Base-by-base conservation (phyloP, 2,888 invertebrate species). In the Notodonta dromedarius region DNA sequence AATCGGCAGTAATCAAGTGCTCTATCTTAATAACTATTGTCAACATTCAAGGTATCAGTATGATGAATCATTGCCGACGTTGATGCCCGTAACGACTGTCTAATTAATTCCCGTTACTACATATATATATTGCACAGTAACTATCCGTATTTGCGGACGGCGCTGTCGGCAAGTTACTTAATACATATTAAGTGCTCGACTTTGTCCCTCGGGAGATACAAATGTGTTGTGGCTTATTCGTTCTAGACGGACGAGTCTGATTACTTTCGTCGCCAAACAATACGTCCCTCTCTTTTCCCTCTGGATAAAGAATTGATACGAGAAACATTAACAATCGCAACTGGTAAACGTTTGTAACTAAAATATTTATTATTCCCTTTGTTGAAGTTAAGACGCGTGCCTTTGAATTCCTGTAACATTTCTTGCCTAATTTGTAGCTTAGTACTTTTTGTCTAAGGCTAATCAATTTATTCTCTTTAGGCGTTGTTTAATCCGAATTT, bases 131-230 rank as follows among this genome's bases (percentile, higher is more conserved):
- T 50, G 50, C 50, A 8, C 50, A 50, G 50, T 11, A 50, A 16
- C 50, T 50, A 14, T 16, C 16, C 16, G 50, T 16, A 50, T 50
- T 50, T 16, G 50, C 16, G 16, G 50, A 16, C 16, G 11, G 50
- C 50, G 14, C 50, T 50, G 16, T 50, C 16, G 12, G 9, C 9
- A 9, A 50, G 50, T 46, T 16, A 50, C 16, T 16, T 50, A 16
- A 50, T 50, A 50, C 50, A 13, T 46, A 46, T 46, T 46, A 46
- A 46, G 46, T n/a, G n/a, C 46, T n/a, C 46, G 46, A 46, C 46
- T 46, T 46, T 53, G 59, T 13, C 46, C 13, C 46, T 46, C 13
- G 46, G 46, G 46, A 46, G 13, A 46, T 46, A 46, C 46, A 11
- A 13, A 46, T 46, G 46, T 46, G 46, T 46, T 46, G 46, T 46